Percentiles rank a stretch among this genome's conserved stretches.
Evolutionary conservation across 2,113 vertebrate genomes (phyloP).

Genomic region (Pterocles orientalis): DNA sequence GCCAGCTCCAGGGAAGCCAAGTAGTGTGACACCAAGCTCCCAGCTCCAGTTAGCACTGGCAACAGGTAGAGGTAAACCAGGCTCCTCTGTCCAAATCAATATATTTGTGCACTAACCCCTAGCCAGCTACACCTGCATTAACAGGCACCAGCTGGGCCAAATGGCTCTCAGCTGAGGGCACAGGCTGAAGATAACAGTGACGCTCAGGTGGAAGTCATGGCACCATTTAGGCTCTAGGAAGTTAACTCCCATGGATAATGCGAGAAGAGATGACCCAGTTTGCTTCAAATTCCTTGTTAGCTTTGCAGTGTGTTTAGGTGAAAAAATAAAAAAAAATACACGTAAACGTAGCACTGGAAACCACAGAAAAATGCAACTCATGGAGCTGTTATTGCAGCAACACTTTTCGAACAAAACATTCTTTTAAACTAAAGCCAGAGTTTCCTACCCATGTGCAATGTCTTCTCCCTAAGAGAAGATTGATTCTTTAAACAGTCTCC

Average conservation of each 20-base stretch:
- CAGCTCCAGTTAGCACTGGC: neutral
- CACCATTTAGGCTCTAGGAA: neutral
- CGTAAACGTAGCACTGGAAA: neutral
- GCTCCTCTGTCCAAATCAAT: accelerated
- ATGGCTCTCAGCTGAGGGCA: neutral
- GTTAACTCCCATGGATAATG: neutral
- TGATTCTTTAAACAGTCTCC: neutral
- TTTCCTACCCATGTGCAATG: neutral
- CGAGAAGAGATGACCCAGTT: neutral
- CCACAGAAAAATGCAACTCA: neutral
- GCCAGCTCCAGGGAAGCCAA: accelerated
- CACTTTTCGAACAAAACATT: neutral
- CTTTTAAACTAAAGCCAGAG: neutral
- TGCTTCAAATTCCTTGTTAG: neutral
- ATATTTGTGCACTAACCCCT: neutral
- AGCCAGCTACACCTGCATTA: neutral
- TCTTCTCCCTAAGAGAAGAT: neutral
- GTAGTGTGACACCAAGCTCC: accelerated
- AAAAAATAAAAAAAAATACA: neutral
- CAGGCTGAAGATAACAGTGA: neutral
- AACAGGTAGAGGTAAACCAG: neutral
- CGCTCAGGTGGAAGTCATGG: neutral
- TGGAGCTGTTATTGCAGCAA: neutral
- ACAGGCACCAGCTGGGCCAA: neutral
- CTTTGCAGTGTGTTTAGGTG: neutral